A percentile compares a stretch with the other conserved stretches of the same genome.
phyloP scores from a whole-genome alignment of 2,888 invertebrate species.

The Scaptomyza cyrtandrae region DNA sequence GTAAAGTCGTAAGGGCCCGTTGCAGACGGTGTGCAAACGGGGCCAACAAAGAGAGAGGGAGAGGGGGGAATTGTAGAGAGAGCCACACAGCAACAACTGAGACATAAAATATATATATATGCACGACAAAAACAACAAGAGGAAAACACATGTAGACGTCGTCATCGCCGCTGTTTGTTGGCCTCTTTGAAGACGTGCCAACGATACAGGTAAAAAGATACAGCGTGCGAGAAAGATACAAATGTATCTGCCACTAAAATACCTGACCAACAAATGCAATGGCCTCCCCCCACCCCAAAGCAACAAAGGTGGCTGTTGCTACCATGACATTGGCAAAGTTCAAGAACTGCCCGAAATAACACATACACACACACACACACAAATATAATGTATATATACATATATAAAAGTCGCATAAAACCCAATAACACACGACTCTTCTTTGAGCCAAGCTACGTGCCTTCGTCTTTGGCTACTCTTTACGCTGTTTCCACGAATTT shows the following conservation, averaged over 20 bases:
- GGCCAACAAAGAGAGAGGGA: neutral
- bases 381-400: slow-evolving; percentile 20
- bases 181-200: slow-evolving; percentile 66
- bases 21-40: slow-evolving; percentile 55
- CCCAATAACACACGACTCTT: slow-evolving; percentile 16
- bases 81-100: too few relatives aligned
- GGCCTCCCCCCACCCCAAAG: slow-evolving; percentile 40
- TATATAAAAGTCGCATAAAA: slow-evolving; percentile 23
- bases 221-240: slow-evolving; percentile 49
- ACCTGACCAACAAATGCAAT: slow-evolving; percentile 63
- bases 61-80: too few relatives aligned
- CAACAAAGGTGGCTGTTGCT: slow-evolving; percentile 34
- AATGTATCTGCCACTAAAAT: slow-evolving; percentile 66
- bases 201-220: slow-evolving; percentile 78
- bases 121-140: slow-evolving; percentile 29
- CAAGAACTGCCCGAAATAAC: slow-evolving; percentile 59
- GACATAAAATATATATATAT: slow-evolving; percentile 49
- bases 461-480: slow-evolving; percentile 37
- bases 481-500: slow-evolving; percentile 74
- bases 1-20: slow-evolving; percentile 51
- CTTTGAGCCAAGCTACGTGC: slow-evolving; percentile 9
- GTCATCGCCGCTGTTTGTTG: slow-evolving; percentile 51
- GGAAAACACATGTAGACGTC: slow-evolving; percentile 70
- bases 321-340: slow-evolving; percentile 72
- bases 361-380: slow-evolving; percentile 4